Evolutionary conservation across 2,888 invertebrate genomes (phyloP).

Genomic region (Oscheius sp.): DNA sequence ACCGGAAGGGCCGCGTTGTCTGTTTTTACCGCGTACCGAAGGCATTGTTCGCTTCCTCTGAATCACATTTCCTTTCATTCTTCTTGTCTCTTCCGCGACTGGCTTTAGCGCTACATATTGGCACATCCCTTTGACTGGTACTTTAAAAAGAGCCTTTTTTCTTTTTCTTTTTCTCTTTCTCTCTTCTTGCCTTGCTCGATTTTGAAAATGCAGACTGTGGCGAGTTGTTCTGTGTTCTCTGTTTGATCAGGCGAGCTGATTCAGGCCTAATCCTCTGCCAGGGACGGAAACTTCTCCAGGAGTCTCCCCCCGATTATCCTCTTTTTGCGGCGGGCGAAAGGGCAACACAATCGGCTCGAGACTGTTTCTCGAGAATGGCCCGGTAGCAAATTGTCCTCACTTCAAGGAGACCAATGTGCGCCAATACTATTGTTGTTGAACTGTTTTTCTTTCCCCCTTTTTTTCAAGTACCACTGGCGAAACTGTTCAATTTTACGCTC

Average conservation of each 20-base stretch:
- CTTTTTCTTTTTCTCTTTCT: background rate
- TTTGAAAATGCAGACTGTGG: no score
- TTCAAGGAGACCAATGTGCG: background rate
- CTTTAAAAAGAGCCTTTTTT: background rate
- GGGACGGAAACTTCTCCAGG: constrained; percentile 2
- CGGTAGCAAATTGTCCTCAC: constrained; percentile 7
- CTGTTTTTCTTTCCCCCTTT: background rate
- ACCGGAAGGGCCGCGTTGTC: background rate
- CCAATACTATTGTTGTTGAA: background rate
- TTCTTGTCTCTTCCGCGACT: constrained; percentile 2
- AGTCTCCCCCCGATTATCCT: background rate
- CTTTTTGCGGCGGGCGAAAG: background rate
- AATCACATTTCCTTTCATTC: constrained; percentile 24
- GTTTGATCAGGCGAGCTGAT: constrained; percentile 21
- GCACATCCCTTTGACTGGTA: background rate
- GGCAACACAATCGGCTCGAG: no score
- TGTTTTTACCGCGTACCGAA: background rate
- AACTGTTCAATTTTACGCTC: no score
- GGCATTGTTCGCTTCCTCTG: constrained; percentile 1
- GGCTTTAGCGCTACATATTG: constrained; percentile 6
- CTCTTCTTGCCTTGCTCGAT: no score
- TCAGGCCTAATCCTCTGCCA: constrained; percentile 12
- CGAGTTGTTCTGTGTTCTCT: no score
- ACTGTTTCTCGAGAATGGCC: no score
- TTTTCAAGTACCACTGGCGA: no score